These are phyloP conservation scores for Molanna angustata DNA, from an alignment of 2,888 invertebrate genomes.

Conservation along the genomic window DNA sequence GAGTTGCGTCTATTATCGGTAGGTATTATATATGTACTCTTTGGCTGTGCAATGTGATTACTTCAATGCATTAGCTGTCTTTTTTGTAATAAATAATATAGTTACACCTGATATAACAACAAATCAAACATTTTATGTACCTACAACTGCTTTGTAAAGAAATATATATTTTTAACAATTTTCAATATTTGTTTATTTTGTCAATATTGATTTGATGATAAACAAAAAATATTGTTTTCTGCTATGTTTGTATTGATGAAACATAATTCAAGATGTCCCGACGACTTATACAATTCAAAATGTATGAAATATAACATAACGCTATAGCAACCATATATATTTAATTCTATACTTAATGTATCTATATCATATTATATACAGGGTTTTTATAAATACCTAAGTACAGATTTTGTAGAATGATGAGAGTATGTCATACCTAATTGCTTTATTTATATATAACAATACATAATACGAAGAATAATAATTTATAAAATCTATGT, in stretches of 20 bases:
- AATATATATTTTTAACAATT: too few relatives aligned
- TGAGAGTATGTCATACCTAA: constrained; percentile 19
- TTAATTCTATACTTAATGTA: too few relatives aligned
- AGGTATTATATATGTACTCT: too few relatives aligned
- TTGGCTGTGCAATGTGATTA: too few relatives aligned
- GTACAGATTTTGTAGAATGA: constrained; percentile 3
- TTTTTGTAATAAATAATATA: too few relatives aligned
- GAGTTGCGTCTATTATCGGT: too few relatives aligned
- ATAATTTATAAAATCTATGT: constrained; percentile 26
- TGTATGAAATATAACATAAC: constrained; percentile 4
- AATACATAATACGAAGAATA: constrained; percentile 12
- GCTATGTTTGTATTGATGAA: not conserved
- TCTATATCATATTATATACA: constrained; percentile 11
- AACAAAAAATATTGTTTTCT: not conserved
- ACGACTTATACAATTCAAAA: not conserved
- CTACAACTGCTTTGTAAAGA: too few relatives aligned
- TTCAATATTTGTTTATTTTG: too few relatives aligned
- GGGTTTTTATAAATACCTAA: constrained; percentile 13
- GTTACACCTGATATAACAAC: too few relatives aligned
- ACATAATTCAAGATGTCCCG: not conserved
- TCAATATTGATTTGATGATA: too few relatives aligned
- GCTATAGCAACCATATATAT: constrained; percentile 12
- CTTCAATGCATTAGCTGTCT: too few relatives aligned
- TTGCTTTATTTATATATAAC: constrained; percentile 12
- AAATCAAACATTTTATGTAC: too few relatives aligned